Base-by-base conservation (phyloP, 2,888 invertebrate species). In the Vandiemenella viatica region DNA sequence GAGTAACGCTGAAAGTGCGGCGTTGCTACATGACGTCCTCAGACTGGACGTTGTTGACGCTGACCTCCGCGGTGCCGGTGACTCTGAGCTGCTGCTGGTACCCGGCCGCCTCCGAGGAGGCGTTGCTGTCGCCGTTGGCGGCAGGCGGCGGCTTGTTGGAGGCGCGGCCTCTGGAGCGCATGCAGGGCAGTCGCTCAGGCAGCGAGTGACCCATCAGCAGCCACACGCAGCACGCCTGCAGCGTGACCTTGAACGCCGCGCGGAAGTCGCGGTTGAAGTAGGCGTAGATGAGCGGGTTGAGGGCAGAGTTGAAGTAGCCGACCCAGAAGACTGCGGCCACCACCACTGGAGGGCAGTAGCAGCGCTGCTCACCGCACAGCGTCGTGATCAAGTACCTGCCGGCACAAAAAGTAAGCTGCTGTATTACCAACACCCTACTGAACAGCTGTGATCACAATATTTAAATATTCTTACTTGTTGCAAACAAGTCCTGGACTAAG, bases 181-280 rank as follows among this genome's bases (percentile, higher is more conserved):
- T 44, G 32, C 47, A 44, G 45, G 21, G 46, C n/a, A 45, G 37
- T 50, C 37, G 32, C 49, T 49, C 10, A 20, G 38, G 15, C 32
- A 43, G 18, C 49, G 37, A 16, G 46, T 37, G 13, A 45, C 48
- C 26, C 50, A 32, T 10, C 10, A 32, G 32, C 3, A 32, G 2
- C 32, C 32, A 32, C 32, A 43, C 45, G 70, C 84, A 83, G 63
- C 83, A 82, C 51, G 78, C 79, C 58, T 78, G 80, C 60, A 91
- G 68, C 10, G 90, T 90, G 68, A 88, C 88, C 67, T 87, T 82
- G 72, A 96, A 96, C 8, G 96, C 95, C 46, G 85, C 85, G 57
- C 96, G 76, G 69, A 97, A 96, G 69, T 97, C 96, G 48, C 93
- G 76, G 69, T 95, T 96, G 75, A 95, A 96, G 70, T 93, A 93